Base-by-base conservation (phyloP, 2,113 vertebrate species). In the Nibea coibor region DNA sequence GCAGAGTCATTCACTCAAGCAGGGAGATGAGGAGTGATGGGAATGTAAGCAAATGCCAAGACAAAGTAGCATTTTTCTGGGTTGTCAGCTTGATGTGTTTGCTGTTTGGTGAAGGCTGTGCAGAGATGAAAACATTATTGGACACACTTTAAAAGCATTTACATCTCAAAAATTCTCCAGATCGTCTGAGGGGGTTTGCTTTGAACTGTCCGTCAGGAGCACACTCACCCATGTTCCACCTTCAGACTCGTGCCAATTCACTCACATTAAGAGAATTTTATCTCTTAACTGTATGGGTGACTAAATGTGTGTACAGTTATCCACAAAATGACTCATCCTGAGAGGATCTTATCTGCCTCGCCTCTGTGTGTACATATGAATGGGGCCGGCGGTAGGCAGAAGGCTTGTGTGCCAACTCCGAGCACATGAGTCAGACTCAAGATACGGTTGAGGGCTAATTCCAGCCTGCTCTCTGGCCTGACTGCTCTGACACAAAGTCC, bases 21-120 rank as follows among this genome's bases (percentile, higher is more conserved):
- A 78, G 68, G 54, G 53, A 69, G 72, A 90, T 78, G 88, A 81
- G 80, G 87, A 90, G 86, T 90, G 88, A 91, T 87, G 86, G 84
- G 86, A 88, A 91, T 87, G 88, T 85, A 91, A 90, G 90, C 72
- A 89, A 87, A 82, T 77, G 88, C 78, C 74, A 81, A 81, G 81
- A 84, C 64, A 80, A 88, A 87, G 82, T 56, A 61, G 26, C 24
- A 58, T 58, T 83, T 90, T 74, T 72, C 77, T 53, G 72, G 69
- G 35, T 57, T 65, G 82, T 89, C 78, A 78, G 59, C 24, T 62
- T 71, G 62, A 71, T 72, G 73, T 65, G 74, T 81, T 69, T 76
- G 48, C 64, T 71, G 62, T 70, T 20, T 3, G 63, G 15, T 75
- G 80, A 72, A 24, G 7, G 63, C 69, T 64, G 69, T 26, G 45